Base-by-base conservation (phyloP, 2,113 vertebrate genomes). In the Takifugu flavidus region DNA sequence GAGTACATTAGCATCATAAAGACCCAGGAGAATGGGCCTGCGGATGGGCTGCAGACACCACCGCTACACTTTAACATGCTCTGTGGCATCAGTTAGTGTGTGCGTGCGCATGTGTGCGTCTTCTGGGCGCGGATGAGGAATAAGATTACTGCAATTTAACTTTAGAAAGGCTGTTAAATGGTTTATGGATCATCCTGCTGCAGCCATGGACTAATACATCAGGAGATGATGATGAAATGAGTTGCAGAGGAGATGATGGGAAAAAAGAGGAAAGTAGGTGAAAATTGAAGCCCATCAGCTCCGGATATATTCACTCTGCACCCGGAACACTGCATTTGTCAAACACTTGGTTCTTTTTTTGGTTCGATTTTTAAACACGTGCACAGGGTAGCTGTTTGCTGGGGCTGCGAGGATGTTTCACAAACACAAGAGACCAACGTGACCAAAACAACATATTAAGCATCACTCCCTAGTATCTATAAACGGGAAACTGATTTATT, bases 1-100 rank as follows among this genome's bases (percentile, higher is more conserved):
- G 87, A 90, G 89, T 88, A 89, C 83, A 92, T 92, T 91, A 91
- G 88, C 90, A 91, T 91, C 86, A 91, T 90, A 92, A 91, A 92
- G 91, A 89, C 80, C 75, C 67, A 52, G 70, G 80, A 83, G 87
- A 91, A 90, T 87, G 80, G 85, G 82, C 67, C 79, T 66, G 69
- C 65, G 70, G 81, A 82, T 83, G 84, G 81, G 78, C 86, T 78
- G 76, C 75, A 81, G 79, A 84, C 75, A 77, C 81, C 72, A 75
- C 78, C 74, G 66, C 74, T 73, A 82, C 79, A 80, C 78, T 85
- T 77, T 57, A 72, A 85, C 82, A 81, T 78, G 77, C 72, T 77
- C 77, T 61, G 72, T 66, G 10, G 67, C 70, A 74, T 74, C 75
- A 67, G 47, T 60, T 52, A 26, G 75, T 60, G 66, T 63, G 66